These are phyloP conservation scores for Pomacea canaliculata DNA, from an alignment of 2,888 invertebrate genomes.

Conservation along the genomic window DNA sequence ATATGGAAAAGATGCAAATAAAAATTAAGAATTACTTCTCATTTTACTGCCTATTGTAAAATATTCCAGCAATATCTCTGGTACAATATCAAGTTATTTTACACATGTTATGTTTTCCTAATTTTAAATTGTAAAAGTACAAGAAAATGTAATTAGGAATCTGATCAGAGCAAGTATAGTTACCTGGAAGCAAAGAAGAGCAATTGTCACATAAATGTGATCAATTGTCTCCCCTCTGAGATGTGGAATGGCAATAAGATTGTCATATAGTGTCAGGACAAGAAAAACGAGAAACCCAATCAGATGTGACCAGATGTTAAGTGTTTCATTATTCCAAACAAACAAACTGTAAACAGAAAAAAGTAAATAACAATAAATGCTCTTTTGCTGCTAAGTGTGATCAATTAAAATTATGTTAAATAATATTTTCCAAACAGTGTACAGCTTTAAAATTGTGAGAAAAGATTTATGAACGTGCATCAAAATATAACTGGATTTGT, in stretches of 20 bases:
- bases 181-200: slow-evolving; percentile 90
- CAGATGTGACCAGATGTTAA: slow-evolving; percentile 97
- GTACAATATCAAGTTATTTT: background rate
- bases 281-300: slow-evolving; percentile 77
- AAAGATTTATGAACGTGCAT: too few relatives aligned
- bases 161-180: background rate
- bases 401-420: background rate
- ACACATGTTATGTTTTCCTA: background rate
- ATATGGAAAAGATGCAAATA: background rate
- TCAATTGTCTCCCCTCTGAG: slow-evolving; percentile 82
- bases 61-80: too few relatives aligned
- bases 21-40: background rate
- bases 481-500: too few relatives aligned
- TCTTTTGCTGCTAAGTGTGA: background rate
- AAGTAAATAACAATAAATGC: background rate
- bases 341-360: slow-evolving; percentile 79
- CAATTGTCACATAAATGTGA: slow-evolving; percentile 85
- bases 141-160: too few relatives aligned
- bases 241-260: slow-evolving; percentile 75
- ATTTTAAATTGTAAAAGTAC: too few relatives aligned
- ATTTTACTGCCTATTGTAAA: too few relatives aligned
- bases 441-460: too few relatives aligned
- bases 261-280: slow-evolving; percentile 85
- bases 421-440: background rate
- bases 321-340: slow-evolving; percentile 97